Conservation (phyloP, 2,888 invertebrate species). For the Perdita meconis region DNA sequence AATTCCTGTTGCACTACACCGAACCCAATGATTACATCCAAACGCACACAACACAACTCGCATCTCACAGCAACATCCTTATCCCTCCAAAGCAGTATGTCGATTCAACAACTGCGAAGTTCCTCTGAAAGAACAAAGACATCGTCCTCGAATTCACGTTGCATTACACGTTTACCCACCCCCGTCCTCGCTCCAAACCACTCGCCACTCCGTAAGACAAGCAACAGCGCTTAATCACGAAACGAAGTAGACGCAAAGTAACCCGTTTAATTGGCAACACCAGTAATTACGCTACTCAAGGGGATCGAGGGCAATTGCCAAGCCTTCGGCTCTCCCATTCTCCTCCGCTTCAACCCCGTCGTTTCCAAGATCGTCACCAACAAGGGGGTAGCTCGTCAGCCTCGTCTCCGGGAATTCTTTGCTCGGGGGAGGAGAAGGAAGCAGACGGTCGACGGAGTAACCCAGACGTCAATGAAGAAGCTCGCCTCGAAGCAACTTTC, state of each 20-base stretch:
- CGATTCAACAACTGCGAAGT: no score
- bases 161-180: no score
- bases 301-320: conserved; percentile 66
- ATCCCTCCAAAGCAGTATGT: no score
- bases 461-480: conserved; percentile 69
- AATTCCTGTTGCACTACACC: no score
- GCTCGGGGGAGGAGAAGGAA: conserved; percentile 14
- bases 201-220: neutral
- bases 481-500: conserved; percentile 67
- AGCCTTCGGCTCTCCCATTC: conserved; percentile 62
- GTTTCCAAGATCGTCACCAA: conserved; percentile 1
- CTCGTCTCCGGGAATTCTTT: conserved; percentile 10
- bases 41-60: no score
- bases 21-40: no score
- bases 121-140: no score
- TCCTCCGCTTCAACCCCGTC: conserved; percentile 43
- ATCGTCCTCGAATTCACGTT: no score
- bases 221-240: conserved; percentile 64
- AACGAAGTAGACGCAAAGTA: conserved; percentile 71
- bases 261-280: conserved; percentile 77
- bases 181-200: neutral
- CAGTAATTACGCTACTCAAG: conserved; percentile 74
- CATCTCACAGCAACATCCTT: no score
- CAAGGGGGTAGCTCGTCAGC: conserved; percentile 29
- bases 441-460: conserved; percentile 54